Evolutionary conservation across 2,888 invertebrate genomes (phyloP).

Genomic region (Aplocera efformata): DNA sequence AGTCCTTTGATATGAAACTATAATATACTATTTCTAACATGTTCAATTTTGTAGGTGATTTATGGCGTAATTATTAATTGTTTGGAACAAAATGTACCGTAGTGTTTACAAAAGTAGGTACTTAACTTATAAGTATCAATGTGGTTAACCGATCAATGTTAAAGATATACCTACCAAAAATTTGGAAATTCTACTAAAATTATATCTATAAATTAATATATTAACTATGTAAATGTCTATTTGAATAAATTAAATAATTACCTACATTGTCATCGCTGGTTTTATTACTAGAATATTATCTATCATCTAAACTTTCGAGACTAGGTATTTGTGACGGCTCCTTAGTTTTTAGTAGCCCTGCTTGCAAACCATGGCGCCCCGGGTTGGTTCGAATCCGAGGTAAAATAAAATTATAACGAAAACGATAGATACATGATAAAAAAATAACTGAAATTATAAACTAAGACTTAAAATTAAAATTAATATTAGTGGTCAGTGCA

Average conservation of each 20-base stretch:
- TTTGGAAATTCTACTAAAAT: constrained; percentile 75
- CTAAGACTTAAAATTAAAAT: too few species aligned
- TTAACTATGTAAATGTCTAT: constrained; percentile 74
- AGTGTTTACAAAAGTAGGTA: constrained; percentile 56
- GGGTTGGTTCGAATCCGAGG: too few species aligned
- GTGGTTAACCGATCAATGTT: constrained; percentile 73
- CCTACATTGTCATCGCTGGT: constrained; percentile 58
- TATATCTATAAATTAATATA: constrained; percentile 38
- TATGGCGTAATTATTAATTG: constrained; percentile 70
- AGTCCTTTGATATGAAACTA: constrained; percentile 78
- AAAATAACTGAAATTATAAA: too few species aligned
- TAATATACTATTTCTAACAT: constrained; percentile 65
- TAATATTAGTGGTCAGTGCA: too few species aligned
- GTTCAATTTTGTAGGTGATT: constrained; percentile 79
- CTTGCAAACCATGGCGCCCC: too few species aligned
- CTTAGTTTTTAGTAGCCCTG: too few species aligned
- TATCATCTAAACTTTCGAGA: too few species aligned
- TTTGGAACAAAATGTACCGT: constrained; percentile 72
- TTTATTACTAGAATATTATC: constrained; percentile 51
- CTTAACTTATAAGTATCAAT: constrained; percentile 42
- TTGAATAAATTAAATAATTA: constrained; percentile 74
- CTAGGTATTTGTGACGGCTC: too few species aligned
- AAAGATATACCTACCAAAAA: constrained; percentile 66
- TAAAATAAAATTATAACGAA: too few species aligned
- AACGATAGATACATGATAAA: too few species aligned